Evolutionary conservation across 2,797 vertebrate genomes (phyloP), one percentile per base, ranked within the genome.

Genomic region (Propithecus deckenii): DNA sequence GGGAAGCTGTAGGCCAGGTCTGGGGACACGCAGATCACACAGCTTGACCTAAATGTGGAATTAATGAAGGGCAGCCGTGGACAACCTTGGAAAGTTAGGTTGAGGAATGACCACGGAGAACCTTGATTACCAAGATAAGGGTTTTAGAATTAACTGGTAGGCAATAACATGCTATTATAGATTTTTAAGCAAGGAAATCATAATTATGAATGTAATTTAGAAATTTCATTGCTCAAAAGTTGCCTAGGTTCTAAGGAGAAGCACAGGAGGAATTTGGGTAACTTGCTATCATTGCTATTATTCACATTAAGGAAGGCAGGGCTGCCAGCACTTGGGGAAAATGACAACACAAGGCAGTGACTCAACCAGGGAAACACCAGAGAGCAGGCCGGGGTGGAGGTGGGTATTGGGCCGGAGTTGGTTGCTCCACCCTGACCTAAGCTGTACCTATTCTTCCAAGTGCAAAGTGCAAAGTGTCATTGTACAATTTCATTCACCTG

Each of bases 391-490:
- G 3, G 13, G 57, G 6, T 0, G 2, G 7, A 23, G 18, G 18
- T 5, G 22, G 30, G 32, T 30, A 3, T 1, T 14, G n/a, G 10
- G 2, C 25, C 0, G 5, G 5, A 43, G 1, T 5, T 6, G 4
- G 9, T 8, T 2, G 1, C 10, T 18, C 7, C 46, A 15, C 52
- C 20, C 2, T 28, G 9, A 35, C 59, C 32, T 18, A 17, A 22
- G 35, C 13, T 43, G 2, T 11, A 0, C 2, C 65, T 23, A 0
- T 15, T 28, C 17, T 67, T 65, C 32, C 3, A 6, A 25, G 7
- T 10, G 14, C 38, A 46, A 52, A 25, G 7, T 10, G 13, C n/a
- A 46, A 57, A 22, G 20, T 5, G 8, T 17, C 57, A 0, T 13
- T 28, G 8, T 32, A 35, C 6, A 23, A 46, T 25, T 89, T 81